Base-by-base conservation (phyloP, 2,113 vertebrate species). In the Aleadryas rufinucha region DNA sequence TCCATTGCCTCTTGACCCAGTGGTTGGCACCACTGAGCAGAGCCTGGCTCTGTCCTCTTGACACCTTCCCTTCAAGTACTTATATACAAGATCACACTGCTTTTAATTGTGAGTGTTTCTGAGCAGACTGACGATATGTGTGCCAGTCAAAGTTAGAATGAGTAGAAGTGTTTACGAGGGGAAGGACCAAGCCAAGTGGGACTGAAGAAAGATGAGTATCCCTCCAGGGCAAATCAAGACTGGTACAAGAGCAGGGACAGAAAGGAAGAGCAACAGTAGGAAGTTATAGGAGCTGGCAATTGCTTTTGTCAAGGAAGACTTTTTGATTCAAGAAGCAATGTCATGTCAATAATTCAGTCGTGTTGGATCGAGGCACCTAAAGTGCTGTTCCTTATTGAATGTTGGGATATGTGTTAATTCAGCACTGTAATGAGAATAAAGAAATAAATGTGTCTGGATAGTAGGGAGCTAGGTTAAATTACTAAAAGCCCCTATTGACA, bases 111-210 rank as follows among this genome's bases (percentile, higher is more conserved):
- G 47, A 5, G 1, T 14, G 2, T 75, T 79, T 81, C 42, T 65
- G 41, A 61, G 24, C 37, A 35, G 41, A 30, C 2, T 7, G 54
- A 5, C 0, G 3, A 2, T 59, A 12, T 1, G 1, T 52, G 20
- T 66, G 28, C 14, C 17, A 56, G 21, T 45, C 30, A 42, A 64
- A 61, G 54, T 37, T 28, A 49, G n/a, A 41, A 66, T 33, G 33
- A 75, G 19, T 2, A 1, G 13, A 19, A 76, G 21, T 47, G 13
- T 70, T 42, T 80, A 37, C 42, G 4, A 47, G 11, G 28, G 22
- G 19, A 64, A 84, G n/a, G 27, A 35, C 20, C 35, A 49, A 81
- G 27, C 14, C 9, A 49, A 30, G 15, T 13, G 54, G 28, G 18
- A 18, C 30, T 87, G 11, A 39, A 74, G 91, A 78, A 50, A 23